These are phyloP conservation scores for Ormyrus thymus DNA, from an alignment of 2,888 invertebrate genomes.

Conservation along the genomic window DNA sequence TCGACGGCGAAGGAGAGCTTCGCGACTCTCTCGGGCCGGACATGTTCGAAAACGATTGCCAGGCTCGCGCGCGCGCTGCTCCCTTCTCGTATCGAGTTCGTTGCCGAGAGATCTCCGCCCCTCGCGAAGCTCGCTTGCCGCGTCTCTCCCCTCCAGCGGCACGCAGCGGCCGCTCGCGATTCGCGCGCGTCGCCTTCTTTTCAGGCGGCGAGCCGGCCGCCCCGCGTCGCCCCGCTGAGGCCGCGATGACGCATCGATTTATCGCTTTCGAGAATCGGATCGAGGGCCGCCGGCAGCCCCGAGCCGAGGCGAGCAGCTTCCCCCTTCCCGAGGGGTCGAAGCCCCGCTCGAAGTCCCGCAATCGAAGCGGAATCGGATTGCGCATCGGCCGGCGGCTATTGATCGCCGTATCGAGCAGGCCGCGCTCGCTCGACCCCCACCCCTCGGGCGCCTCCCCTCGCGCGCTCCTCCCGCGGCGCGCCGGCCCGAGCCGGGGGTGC, in stretches of 20 bases:
- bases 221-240: slow-evolving; percentile 3
- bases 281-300: no score
- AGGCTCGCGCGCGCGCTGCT: neutral
- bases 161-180: slow-evolving; percentile 21
- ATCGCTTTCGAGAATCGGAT: no score
- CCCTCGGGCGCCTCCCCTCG: slow-evolving; percentile 30
- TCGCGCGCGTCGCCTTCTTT: slow-evolving; percentile 4
- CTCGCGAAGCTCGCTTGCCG: slow-evolving; percentile 30
- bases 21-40: no score
- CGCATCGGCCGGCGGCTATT: slow-evolving; percentile 35
- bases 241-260: no score
- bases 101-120: slow-evolving; percentile 70
- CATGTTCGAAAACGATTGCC: no score
- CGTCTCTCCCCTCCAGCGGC: slow-evolving; percentile 3
- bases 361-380: no score
- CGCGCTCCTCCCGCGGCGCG: slow-evolving; percentile 6
- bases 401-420: slow-evolving; percentile 40
- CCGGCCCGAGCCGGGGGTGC: slow-evolving; percentile 11
- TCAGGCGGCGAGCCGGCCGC: slow-evolving; percentile 28
- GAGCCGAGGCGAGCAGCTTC: neutral
- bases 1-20: no score
- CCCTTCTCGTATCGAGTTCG: slow-evolving; percentile 68
- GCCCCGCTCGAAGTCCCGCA: slow-evolving; percentile 38
- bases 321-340: slow-evolving; percentile 13
- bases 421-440: slow-evolving; percentile 1